Base-by-base conservation (phyloP, 2,888 invertebrate genomes). In the Crematogaster levior region DNA sequence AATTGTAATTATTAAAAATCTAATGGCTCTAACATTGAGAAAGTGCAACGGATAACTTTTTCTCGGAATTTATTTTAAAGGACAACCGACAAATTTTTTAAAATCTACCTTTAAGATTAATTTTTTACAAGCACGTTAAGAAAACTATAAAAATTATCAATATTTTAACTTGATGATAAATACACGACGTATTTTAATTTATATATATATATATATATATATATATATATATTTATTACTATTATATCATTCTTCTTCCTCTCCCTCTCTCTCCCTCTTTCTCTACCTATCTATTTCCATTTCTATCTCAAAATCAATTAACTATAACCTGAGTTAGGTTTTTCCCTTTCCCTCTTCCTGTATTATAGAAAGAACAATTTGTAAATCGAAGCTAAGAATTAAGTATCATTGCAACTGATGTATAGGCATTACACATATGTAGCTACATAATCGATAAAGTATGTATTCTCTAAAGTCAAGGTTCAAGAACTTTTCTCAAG, bases 401-500 rank as follows among this genome's bases (percentile, higher is more conserved):
- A 24, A 74, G 1, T 12, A 74, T 34, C 48, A 6, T 60, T 60
- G 1, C 18, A 27, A 61, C 18, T 43, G 5, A 10, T 43, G 43
- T 48, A 48, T 24, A 15, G 48, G n/a, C 24, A 40, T 27, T 12
- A 30, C n/a, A 30, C 58, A 60, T 61, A 51, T 21, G 48, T 51
- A 21, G 9, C 46, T 48, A 37, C 5, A 12, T 48, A 48, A 60
- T 53, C 61, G 63, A 58, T 46, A 56, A 66, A n/a, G 51, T 72
- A 48, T 24, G 60, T 68, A 46, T 73, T 61, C 46, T 18, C 56
- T 48, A 18, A 43, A 74, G 74, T 81, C 81, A 83, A 83, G 53
- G 77, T 72, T 84, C 72, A 66, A 37, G 56, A 83, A 82, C 73
- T 79, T 82, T 82, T 84, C 24, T 37, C 37, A 56, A 18, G 58